Conservation (phyloP, 92 coral and sea anemone genomes). For the Porites rus region DNA sequence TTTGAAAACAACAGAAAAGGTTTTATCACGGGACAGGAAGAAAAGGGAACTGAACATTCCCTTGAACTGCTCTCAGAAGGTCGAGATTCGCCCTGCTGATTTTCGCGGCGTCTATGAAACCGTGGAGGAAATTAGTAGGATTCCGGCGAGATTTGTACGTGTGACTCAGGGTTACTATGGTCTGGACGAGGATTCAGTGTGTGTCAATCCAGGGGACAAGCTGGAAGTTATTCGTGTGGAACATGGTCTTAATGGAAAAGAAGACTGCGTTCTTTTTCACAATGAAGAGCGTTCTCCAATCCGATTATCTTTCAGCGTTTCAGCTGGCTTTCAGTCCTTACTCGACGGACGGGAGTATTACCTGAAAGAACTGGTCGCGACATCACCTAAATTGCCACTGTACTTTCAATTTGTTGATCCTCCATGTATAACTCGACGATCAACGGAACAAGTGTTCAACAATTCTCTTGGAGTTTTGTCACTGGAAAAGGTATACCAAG, state of each 20-base stretch:
- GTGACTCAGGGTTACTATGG: conserved; percentile 90
- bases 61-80: conserved; percentile 86
- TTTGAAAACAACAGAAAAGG: conserved; percentile 86
- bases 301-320: conserved; percentile 75
- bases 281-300: conserved; percentile 77
- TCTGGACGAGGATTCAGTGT: conserved; percentile 71
- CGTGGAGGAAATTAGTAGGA: conserved; percentile 71
- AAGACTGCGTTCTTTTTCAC: conserved; percentile 64
- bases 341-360: conserved; percentile 95
- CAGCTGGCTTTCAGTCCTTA: conserved; percentile 93
- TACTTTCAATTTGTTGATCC: conserved; percentile 88
- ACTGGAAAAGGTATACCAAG: conserved; percentile 66
- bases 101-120: conserved; percentile 85
- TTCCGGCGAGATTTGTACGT: conserved; percentile 82
- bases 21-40: conserved; percentile 83
- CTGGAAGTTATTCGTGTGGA: conserved; percentile 73
- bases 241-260: conserved; percentile 59
- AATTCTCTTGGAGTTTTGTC: conserved; percentile 81
- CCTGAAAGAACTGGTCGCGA: conserved; percentile 70
- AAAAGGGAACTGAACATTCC: conserved; percentile 88
- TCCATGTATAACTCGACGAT: conserved; percentile 50
- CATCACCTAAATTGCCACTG: conserved; percentile 66
- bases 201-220: conserved; percentile 93
- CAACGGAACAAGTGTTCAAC: conserved; percentile 76
- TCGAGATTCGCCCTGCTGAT: conserved; percentile 90